phyloP scores from a whole-genome alignment of 1,140 invertebrate genomes.

The Microvelia longipes region DNA sequence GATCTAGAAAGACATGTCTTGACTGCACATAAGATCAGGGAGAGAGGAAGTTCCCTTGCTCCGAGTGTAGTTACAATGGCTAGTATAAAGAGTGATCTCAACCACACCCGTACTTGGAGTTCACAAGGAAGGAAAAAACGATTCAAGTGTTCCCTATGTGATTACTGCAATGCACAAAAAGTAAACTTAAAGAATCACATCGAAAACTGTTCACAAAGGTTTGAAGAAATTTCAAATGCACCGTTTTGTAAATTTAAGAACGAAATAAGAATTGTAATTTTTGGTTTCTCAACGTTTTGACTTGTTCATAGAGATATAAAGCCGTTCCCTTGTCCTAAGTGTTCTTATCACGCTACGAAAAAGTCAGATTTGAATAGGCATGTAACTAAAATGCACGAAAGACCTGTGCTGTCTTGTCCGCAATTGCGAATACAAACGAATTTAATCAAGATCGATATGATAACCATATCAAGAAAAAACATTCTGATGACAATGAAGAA shows the following conservation, averaged over 20 bases:
- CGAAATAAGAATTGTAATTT: background rate
- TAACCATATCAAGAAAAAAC: no score
- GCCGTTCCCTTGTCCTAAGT: background rate
- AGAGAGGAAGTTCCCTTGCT: background rate
- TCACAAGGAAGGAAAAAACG: background rate
- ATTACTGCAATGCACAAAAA: background rate
- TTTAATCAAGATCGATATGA: no score
- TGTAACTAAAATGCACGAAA: no score
- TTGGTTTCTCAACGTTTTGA: background rate
- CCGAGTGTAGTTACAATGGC: background rate
- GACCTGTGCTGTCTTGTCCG: no score
- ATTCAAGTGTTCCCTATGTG: background rate
- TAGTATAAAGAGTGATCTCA: background rate
- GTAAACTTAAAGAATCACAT: background rate
- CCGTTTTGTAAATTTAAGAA: background rate
- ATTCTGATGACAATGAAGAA: no score
- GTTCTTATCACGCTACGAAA: no score
- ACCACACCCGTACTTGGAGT: background rate
- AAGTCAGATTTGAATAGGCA: no score
- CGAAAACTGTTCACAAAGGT: background rate
- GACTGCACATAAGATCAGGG: background rate
- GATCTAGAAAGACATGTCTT: background rate
- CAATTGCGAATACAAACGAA: no score
- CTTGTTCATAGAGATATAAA: background rate
- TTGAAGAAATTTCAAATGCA: background rate